phyloP scores from a whole-genome alignment of 2,888 invertebrate genomes.

The Microctonus brassicae region DNA sequence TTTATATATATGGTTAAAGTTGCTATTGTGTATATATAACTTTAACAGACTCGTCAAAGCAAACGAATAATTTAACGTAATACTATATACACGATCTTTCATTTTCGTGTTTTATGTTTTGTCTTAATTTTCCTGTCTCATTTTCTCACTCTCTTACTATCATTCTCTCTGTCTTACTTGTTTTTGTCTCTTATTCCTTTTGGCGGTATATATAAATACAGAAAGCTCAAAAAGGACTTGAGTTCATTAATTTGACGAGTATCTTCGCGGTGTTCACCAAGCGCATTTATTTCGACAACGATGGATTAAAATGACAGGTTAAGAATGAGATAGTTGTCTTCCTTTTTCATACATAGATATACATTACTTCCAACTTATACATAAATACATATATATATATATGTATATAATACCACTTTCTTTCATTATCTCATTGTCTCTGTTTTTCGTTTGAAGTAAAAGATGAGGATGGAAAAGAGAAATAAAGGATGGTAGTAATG shows the following conservation, averaged over 20 bases:
- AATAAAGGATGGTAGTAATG: slow-evolving; percentile 7
- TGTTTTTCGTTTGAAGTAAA: not conserved
- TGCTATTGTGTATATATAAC: not conserved
- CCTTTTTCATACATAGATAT: not conserved
- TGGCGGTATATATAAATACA: not conserved
- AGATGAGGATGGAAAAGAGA: not conserved
- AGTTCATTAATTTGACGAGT: slow-evolving; percentile 62
- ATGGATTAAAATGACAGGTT: slow-evolving; percentile 59
- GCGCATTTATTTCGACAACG: slow-evolving; percentile 54
- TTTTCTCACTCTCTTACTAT: not conserved
- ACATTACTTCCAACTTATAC: too few species aligned
- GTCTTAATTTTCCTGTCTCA: not conserved
- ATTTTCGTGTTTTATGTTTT: not conserved
- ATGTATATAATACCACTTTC: not conserved
- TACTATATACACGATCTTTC: not conserved
- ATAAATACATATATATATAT: too few species aligned
- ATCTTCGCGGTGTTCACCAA: slow-evolving; percentile 46
- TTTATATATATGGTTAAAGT: not conserved
- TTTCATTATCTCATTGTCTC: not conserved
- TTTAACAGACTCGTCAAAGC: not conserved
- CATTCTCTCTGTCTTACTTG: not conserved
- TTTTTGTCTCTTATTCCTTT: not conserved
- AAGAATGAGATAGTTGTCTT: not conserved
- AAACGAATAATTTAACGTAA: not conserved
- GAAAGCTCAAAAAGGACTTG: slow-evolving; percentile 52